Conservation (phyloP, 1,140 invertebrate species). For the Battus philenor region DNA sequence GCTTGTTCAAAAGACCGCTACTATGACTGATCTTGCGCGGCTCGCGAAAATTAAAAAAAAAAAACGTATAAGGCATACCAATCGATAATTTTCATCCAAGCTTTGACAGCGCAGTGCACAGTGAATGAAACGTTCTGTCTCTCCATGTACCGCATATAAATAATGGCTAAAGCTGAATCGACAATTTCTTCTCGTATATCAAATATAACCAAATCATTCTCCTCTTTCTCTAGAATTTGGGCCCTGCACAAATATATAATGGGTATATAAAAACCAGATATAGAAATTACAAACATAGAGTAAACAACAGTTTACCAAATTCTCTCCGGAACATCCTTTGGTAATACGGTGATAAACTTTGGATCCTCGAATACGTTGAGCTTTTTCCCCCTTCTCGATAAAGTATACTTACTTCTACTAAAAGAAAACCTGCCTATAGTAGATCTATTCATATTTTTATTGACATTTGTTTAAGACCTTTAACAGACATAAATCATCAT, state of each 20-base stretch:
- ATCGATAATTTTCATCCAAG: constrained; percentile 55
- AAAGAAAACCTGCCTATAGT: not conserved
- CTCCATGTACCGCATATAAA: constrained; percentile 55
- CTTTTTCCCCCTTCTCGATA: constrained; percentile 53
- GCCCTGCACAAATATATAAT: constrained; percentile 30
- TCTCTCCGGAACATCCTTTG: constrained; percentile 55
- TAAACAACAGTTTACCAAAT: constrained; percentile 38
- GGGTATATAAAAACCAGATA: not conserved
- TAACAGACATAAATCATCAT: no score
- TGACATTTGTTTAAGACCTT: no score
- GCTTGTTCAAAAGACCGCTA: no score
- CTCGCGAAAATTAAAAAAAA: no score
- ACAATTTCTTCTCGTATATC: constrained; percentile 64
- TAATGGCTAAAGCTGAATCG: constrained; percentile 43
- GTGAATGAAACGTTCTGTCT: constrained; percentile 50
- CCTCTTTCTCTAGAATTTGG: constrained; percentile 58
- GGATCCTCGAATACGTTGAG: constrained; percentile 43
- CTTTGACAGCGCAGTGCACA: constrained; percentile 52
- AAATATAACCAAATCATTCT: constrained; percentile 51
- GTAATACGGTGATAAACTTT: constrained; percentile 42
- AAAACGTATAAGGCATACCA: constrained; percentile 34
- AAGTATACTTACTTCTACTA: constrained; percentile 34
- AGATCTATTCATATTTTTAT: no score
- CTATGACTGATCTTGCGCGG: no score
- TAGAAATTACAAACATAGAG: not conserved